Evolutionary conservation across 2,797 vertebrate species (phyloP).

Genomic region (Hoplostethus mediterraneus): DNA sequence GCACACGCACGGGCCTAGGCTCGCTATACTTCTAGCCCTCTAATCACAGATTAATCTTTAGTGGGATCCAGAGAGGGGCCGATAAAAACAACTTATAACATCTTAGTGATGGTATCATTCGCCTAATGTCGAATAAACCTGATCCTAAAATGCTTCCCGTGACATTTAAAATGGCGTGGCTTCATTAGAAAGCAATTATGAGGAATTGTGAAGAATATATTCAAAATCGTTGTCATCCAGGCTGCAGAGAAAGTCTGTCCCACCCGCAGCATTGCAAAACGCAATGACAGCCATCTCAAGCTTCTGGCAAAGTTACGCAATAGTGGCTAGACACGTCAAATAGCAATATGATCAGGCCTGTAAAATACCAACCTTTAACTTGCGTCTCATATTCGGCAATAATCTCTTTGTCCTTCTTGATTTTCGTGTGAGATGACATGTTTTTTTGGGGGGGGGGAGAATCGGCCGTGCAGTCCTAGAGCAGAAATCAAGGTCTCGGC

Average conservation of each 20-base stretch:
- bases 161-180: neutral
- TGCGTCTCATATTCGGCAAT: constrained; percentile 95
- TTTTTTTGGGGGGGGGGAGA: constrained; percentile 72
- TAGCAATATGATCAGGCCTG: constrained; percentile 54
- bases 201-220: neutral
- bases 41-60: constrained; percentile 27
- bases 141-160: no score
- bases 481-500: constrained; percentile 64
- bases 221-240: constrained; percentile 14
- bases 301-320: constrained; percentile 78
- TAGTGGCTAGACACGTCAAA: constrained; percentile 46
- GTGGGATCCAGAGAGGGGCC: constrained; percentile 12
- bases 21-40: constrained; percentile 5
- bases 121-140: neutral
- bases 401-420: constrained; percentile 98
- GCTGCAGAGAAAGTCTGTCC: constrained; percentile 39
- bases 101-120: neutral
- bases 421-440: constrained; percentile 92
- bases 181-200: neutral
- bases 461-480: constrained; percentile 67
- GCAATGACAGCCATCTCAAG: constrained; percentile 45
- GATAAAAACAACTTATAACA: constrained; percentile 45
- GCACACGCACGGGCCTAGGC: constrained; percentile 52
- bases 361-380: constrained; percentile 90
- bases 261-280: constrained; percentile 47